Evolutionary conservation across 35 echinoderm and acorn worm genomes (phyloP).

Genomic region (Lytechinus pictus): DNA sequence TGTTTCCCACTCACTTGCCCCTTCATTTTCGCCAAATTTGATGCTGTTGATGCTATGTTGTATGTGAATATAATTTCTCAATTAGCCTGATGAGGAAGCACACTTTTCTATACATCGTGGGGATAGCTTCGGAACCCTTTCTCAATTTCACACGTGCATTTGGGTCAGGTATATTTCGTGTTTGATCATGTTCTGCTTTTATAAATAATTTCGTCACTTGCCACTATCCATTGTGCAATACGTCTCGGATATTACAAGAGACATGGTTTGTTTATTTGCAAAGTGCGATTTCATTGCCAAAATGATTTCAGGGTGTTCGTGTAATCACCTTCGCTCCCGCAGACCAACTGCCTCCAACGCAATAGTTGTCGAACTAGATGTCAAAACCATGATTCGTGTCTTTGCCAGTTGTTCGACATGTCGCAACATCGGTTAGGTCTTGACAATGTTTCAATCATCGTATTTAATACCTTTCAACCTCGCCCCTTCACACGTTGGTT

Average conservation of each 20-base stretch:
- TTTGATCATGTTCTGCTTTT: neutral
- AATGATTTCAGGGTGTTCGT: neutral
- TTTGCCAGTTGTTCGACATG: neutral
- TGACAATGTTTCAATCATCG: neutral
- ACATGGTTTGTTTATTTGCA: neutral
- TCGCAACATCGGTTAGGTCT: neutral
- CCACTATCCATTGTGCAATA: neutral
- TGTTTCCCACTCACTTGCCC: neutral
- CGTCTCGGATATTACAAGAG: neutral
- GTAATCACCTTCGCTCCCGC: neutral
- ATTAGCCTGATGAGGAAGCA: too few species aligned
- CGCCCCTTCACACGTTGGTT: neutral
- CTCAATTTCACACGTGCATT: neutral
- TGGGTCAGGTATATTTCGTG: neutral
- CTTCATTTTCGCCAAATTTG: neutral
- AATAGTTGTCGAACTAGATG: neutral
- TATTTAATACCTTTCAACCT: neutral
- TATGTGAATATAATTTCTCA: neutral
- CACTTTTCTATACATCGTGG: neutral
- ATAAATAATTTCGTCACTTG: neutral
- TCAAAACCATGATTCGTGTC: neutral
- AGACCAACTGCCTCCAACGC: neutral
- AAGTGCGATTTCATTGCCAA: neutral
- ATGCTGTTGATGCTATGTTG: too few species aligned
- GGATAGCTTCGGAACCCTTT: neutral